phyloP scores from a whole-genome alignment of 1,140 invertebrate species.

The Heliconius hermathena region DNA sequence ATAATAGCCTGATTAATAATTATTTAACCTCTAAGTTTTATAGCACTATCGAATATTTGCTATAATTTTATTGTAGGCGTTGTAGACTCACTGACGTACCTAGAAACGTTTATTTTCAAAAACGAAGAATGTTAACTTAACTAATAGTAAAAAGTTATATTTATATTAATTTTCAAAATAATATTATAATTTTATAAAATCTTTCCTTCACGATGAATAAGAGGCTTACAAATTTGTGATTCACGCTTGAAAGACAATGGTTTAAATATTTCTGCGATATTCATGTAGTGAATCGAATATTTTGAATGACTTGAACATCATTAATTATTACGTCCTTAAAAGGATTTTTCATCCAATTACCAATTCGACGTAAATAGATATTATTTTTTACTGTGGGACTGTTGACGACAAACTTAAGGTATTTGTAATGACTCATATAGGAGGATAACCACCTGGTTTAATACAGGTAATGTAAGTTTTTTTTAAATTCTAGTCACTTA shows the following conservation, averaged over 20 bases:
- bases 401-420: conserved; percentile 11
- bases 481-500: too few relatives aligned
- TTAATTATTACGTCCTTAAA: conserved; percentile 37
- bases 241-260: background rate
- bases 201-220: background rate
- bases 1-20: background rate
- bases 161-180: background rate
- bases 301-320: background rate
- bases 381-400: background rate
- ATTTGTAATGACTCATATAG: background rate
- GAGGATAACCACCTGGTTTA: background rate
- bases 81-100: background rate
- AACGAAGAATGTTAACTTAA: too few relatives aligned
- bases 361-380: conserved; percentile 22
- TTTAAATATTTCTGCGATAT: background rate
- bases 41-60: background rate
- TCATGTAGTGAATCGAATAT: background rate
- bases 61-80: background rate
- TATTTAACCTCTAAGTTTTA: background rate
- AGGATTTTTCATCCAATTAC: conserved; percentile 65
- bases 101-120: too few relatives aligned
- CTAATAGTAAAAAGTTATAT: background rate
- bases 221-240: background rate
- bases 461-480: too few relatives aligned
- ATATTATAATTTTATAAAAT: background rate